Evolutionary conservation across 2,888 invertebrate species (phyloP).

Genomic region (Eupithecia subfuscata): DNA sequence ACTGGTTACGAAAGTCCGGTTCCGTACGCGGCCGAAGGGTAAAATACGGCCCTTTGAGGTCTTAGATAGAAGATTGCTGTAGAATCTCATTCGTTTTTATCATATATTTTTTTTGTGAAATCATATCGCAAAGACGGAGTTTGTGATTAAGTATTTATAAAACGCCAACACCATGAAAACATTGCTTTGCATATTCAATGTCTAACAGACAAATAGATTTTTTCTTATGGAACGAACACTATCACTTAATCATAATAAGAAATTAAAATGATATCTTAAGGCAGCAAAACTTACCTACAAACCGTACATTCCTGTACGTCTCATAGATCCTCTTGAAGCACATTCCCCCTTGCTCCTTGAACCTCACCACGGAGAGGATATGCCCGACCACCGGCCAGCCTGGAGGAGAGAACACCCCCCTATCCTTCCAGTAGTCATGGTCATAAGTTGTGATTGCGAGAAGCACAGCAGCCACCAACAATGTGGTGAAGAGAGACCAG

Average conservation of each 20-base stretch:
- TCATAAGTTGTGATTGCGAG: slow-evolving; percentile 70
- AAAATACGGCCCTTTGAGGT: not conserved
- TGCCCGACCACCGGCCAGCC: slow-evolving; percentile 75
- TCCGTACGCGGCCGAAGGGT: too few relatives aligned
- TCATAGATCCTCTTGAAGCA: slow-evolving; percentile 77
- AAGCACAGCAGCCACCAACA: slow-evolving; percentile 49
- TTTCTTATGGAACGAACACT: too few relatives aligned
- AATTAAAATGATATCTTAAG: too few relatives aligned
- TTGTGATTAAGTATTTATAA: not conserved
- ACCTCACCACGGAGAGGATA: slow-evolving; percentile 68
- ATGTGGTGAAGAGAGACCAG: slow-evolving; percentile 58
- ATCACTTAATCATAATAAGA: too few relatives aligned
- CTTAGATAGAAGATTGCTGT: not conserved
- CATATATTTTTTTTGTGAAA: not conserved
- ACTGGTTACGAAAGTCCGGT: too few relatives aligned
- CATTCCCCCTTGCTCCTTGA: slow-evolving; percentile 77
- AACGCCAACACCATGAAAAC: not conserved
- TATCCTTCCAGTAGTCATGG: slow-evolving; percentile 73
- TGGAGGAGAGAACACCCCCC: slow-evolving; percentile 74
- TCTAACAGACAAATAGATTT: not conserved
- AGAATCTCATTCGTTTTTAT: not conserved
- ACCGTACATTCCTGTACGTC: slow-evolving; percentile 63
- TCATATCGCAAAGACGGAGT: not conserved
- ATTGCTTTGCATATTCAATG: not conserved
- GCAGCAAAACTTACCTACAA: slow-evolving; percentile 66